Evolutionary conservation across 2,797 vertebrate genomes (phyloP).

Genomic region (Chelidonichthys spinosus): DNA sequence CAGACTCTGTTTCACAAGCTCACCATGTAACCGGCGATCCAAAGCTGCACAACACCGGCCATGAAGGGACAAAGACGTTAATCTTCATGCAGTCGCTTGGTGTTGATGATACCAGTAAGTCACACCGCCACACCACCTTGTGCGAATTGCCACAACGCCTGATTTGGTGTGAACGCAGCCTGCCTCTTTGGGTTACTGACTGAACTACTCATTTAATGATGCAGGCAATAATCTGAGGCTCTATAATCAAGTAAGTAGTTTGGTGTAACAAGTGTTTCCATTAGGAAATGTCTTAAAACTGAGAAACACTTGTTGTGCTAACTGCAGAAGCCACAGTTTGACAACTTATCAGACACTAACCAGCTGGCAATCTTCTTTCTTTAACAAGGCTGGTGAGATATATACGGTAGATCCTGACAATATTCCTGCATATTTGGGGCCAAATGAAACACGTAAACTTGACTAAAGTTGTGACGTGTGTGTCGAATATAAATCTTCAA

Average conservation of each 20-base stretch:
- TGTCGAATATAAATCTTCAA: conserved; percentile 32
- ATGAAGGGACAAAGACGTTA: neutral
- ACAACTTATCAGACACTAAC: neutral
- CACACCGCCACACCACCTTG: too few species aligned
- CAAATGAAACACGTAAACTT: neutral
- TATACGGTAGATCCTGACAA: neutral
- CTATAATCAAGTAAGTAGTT: neutral
- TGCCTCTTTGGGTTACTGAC: neutral
- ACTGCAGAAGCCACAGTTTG: neutral
- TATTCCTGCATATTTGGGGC: neutral
- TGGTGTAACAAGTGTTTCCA: neutral
- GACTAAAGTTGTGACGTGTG: neutral
- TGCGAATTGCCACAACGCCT: too few species aligned
- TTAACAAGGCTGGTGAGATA: neutral
- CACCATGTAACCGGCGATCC: neutral
- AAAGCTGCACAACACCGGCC: neutral
- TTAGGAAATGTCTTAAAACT: conserved; percentile 1
- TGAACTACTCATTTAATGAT: conserved; percentile 12
- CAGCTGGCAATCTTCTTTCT: neutral
- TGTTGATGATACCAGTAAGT: too few species aligned
- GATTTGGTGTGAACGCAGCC: neutral
- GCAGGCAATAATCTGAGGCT: conserved; percentile 7
- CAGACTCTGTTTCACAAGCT: conserved; percentile 8
- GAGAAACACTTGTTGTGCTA: neutral
- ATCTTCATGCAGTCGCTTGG: too few species aligned